Conservation (phyloP, 2,797 vertebrate genomes). For the Valencia hispanica region DNA sequence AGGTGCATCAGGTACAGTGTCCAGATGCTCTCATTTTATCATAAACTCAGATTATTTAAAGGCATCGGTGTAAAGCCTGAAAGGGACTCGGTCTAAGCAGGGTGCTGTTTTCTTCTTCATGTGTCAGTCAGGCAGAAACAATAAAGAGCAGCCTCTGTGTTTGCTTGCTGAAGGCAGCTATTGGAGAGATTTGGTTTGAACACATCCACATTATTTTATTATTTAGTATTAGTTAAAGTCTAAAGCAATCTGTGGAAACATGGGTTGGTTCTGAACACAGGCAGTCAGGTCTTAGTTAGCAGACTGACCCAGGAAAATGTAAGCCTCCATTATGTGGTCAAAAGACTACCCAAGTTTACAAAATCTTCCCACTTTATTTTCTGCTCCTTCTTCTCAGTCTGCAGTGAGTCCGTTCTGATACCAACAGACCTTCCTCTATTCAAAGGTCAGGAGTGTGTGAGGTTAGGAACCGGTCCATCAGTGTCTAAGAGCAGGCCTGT, state of each 20-base stretch:
- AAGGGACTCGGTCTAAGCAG: neutral
- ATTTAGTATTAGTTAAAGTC: slow-evolving; percentile 2
- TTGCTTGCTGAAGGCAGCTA: slow-evolving; percentile 1
- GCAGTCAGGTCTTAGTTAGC: neutral
- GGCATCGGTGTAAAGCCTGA: neutral
- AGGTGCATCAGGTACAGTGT: too few relatives aligned
- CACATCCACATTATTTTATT: neutral
- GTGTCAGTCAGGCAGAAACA: neutral
- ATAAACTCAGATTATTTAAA: neutral
- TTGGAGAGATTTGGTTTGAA: slow-evolving; percentile 2
- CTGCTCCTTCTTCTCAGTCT: slow-evolving; percentile 9
- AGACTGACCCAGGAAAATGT: slow-evolving; percentile 1
- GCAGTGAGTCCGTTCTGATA: slow-evolving; percentile 18
- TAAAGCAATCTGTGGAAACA: neutral
- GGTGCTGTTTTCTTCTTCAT: neutral
- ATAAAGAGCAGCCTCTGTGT: neutral
- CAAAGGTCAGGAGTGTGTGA: slow-evolving; percentile 26
- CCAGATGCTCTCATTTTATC: neutral
- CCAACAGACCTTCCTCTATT: slow-evolving; percentile 45
- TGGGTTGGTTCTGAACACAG: slow-evolving; percentile 5
- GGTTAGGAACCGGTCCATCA: slow-evolving; percentile 65
- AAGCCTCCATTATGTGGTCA: neutral
- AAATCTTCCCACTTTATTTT: slow-evolving; percentile 19
- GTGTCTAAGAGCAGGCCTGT: slow-evolving; percentile 56
- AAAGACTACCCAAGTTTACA: neutral